Conservation (phyloP, 2,113 vertebrate species). For the Danionella cerebrum region DNA sequence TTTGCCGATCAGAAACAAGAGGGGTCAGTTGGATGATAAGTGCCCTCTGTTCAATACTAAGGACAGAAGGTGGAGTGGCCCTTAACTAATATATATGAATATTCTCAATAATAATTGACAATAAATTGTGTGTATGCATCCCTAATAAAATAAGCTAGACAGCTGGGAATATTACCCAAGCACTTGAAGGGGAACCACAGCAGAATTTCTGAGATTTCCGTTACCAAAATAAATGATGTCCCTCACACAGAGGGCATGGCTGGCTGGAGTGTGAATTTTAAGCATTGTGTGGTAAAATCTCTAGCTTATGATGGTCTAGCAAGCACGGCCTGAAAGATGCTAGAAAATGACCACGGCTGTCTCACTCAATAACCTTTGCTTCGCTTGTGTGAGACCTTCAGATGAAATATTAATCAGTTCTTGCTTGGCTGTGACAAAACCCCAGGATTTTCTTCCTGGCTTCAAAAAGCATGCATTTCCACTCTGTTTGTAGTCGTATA, state of each 20-base stretch:
- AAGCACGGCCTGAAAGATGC: neutral
- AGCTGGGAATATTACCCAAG: neutral
- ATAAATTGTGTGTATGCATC: neutral
- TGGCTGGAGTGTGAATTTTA: neutral
- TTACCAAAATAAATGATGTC: conserved; percentile 16
- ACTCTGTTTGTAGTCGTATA: neutral
- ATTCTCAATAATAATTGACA: neutral
- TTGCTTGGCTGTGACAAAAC: conserved; percentile 2
- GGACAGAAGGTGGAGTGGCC: no score
- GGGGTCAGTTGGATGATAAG: no score
- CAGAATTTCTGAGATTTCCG: neutral
- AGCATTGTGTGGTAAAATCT: neutral
- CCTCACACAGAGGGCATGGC: neutral
- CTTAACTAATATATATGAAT: no score
- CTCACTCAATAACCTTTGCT: conserved; percentile 14
- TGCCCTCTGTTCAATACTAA: no score
- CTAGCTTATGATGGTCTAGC: neutral
- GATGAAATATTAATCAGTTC: conserved; percentile 17
- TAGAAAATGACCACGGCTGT: neutral
- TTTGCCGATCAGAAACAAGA: no score
- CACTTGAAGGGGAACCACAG: neutral
- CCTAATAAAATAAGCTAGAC: neutral
- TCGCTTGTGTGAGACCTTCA: neutral
- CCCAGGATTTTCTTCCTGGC: conserved; percentile 4
- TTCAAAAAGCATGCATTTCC: conserved; percentile 2